Evolutionary conservation across 2,113 vertebrate genomes (phyloP), one percentile per base, ranked within the genome.

Genomic region (Progne subis): DNA sequence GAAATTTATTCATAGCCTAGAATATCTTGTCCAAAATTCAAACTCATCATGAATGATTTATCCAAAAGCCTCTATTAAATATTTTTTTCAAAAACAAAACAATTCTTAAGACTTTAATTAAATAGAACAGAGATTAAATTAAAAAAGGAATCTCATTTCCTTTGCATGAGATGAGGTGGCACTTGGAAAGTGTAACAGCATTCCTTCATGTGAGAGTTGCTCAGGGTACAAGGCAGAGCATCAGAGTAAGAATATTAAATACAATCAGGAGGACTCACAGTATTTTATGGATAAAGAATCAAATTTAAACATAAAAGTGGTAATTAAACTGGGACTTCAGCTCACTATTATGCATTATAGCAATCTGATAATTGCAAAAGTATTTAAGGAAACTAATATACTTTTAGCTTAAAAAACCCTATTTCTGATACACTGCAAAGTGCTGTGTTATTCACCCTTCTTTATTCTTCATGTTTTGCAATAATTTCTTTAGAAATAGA

Each of bases 41-140:
- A 95, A 92, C 12, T 81, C 74, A 59, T 21, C 68, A 34, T 70
- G 71, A 97, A 69, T 86, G 43, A 96, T 96, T 96, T 93, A 97
- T 56, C 63, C 11, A 2, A 96, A 97, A 86, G 64, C 64, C 13
- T 88, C 67, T 89, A 82, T 91, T 97, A 96, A 97, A 95, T n/a
- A 75, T 55, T 21, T 76, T 96, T 88, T 96, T 96, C 53, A 96
- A 90, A 95, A 88, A 6, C 86, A 96, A 96, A 97, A 96, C 82
- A 96, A 96, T 89, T 85, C 67, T 96, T 92, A 78, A 92, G 84
- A 93, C 85, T 96, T 97, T 98, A 97, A 98, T 97, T 97, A 98
- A 98, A 96, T 81, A 94, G 80, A 96, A 96, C 37, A 3, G 17
- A 95, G 56, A 94, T 94, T 83, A 97, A 98, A 97, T 97, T 96